Evolutionary conservation across 2,113 vertebrate species (phyloP).

Genomic region (Paratilapia polleni): DNA sequence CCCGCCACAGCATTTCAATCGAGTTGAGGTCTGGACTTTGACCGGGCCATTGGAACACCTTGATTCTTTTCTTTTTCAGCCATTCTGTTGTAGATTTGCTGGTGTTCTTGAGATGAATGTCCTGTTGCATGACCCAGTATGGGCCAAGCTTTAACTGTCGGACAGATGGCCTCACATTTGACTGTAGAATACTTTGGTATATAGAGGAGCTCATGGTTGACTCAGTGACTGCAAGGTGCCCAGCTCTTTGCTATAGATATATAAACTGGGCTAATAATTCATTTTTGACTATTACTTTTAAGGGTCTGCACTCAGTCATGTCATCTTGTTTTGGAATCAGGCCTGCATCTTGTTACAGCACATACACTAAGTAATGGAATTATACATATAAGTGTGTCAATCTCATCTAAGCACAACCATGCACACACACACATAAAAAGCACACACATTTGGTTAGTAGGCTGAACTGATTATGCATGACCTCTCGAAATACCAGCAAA

Average conservation of each 20-base stretch:
- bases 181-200: no score
- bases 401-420: background rate
- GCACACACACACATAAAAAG: background rate
- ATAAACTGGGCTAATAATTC: background rate
- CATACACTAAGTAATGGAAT: background rate
- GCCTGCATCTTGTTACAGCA: background rate
- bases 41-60: no score
- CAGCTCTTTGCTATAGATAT: background rate
- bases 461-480: slow-evolving; percentile 45
- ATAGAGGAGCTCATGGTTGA: no score
- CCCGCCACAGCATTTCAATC: no score
- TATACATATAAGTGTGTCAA: background rate
- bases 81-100: no score
- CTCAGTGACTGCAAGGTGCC: background rate
- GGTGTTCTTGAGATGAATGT: no score
- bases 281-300: background rate
- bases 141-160: no score
- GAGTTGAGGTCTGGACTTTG: no score
- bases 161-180: no score
- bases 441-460: slow-evolving; percentile 19
- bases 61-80: no score
- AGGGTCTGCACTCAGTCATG: background rate
- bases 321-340: background rate
- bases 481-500: slow-evolving; percentile 66
- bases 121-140: no score